A percentile compares a stretch with the other conserved stretches of the same genome.
These are phyloP conservation scores for Pseudachorutes palmiensis DNA, from an alignment of 1,140 invertebrate species.

Conservation along the genomic window DNA sequence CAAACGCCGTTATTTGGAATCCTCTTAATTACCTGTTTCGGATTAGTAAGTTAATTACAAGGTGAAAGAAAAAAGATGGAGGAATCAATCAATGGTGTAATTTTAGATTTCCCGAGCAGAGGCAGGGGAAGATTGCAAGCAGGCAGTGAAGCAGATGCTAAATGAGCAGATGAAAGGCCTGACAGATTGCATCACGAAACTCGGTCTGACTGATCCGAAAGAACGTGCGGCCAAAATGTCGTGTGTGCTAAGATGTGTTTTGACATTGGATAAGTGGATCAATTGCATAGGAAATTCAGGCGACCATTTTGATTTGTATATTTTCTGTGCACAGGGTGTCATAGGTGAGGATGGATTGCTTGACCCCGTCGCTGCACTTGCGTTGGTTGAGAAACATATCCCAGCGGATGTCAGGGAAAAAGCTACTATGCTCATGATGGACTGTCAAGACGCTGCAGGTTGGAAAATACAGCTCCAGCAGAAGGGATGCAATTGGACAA, in stretches of 20 bases:
- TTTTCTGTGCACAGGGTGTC: constrained; percentile 4
- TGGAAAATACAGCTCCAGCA: neutral
- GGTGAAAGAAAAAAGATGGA: neutral
- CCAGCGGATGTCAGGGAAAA: neutral
- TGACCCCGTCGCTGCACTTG: constrained; percentile 2
- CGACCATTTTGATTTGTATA: neutral
- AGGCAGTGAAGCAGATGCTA: neutral
- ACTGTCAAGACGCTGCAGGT: constrained; percentile 17
- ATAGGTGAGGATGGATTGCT: constrained; percentile 7
- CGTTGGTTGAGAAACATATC: constrained; percentile 1
- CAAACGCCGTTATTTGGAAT: neutral
- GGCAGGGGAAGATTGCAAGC: neutral
- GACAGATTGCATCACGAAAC: constrained; percentile 3
- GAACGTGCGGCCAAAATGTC: constrained; percentile 9
- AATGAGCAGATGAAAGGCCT: neutral
- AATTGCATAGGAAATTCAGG: too few species aligned
- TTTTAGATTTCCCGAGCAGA: neutral
- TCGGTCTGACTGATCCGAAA: neutral
- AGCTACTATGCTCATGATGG: constrained; percentile 14
- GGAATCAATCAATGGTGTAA: too few species aligned
- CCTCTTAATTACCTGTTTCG: neutral
- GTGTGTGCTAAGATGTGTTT: neutral
- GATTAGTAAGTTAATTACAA: neutral
- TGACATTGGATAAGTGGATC: neutral
- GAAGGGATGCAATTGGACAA: neutral